Evolutionary conservation across 2,113 vertebrate genomes (phyloP).

Genomic region (Mirza zaza): DNA sequence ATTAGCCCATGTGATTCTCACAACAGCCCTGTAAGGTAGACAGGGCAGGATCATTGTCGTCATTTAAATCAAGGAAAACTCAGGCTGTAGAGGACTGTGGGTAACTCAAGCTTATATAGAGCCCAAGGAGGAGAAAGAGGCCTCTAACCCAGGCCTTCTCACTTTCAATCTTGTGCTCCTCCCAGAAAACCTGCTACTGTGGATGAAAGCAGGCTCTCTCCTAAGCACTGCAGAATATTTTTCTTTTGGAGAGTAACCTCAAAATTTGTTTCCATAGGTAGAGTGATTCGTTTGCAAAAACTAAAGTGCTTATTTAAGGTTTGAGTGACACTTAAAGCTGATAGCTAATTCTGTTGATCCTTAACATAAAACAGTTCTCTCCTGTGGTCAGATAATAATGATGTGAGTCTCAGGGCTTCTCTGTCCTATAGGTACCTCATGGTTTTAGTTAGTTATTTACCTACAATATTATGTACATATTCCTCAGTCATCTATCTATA

Average conservation of each 20-base stretch:
- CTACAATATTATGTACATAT: rapidly evolving
- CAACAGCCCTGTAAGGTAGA: not conserved
- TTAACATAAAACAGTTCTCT: not conserved
- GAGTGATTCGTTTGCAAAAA: not conserved
- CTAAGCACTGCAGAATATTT: not conserved
- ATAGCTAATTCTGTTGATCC: not conserved
- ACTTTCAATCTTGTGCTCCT: not conserved
- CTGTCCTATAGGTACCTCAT: not conserved
- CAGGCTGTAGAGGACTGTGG: too few relatives aligned
- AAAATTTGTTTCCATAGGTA: not conserved
- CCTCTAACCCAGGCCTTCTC: not conserved
- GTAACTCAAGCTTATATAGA: not conserved
- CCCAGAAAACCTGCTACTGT: not conserved
- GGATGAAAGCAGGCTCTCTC: not conserved
- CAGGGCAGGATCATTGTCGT: not conserved
- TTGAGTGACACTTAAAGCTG: not conserved
- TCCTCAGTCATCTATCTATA: not conserved
- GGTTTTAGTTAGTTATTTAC: not conserved
- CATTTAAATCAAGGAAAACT: not conserved
- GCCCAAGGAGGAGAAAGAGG: not conserved
- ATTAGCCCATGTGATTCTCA: not conserved
- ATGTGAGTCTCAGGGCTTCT: not conserved
- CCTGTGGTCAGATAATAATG: not conserved
- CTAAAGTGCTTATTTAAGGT: not conserved
- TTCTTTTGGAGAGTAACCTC: not conserved